A percentile compares a stretch with the other conserved stretches of the same genome.
These are phyloP conservation scores for Apantesis nais DNA, from an alignment of 2,888 invertebrate genomes.

Conservation along the genomic window DNA sequence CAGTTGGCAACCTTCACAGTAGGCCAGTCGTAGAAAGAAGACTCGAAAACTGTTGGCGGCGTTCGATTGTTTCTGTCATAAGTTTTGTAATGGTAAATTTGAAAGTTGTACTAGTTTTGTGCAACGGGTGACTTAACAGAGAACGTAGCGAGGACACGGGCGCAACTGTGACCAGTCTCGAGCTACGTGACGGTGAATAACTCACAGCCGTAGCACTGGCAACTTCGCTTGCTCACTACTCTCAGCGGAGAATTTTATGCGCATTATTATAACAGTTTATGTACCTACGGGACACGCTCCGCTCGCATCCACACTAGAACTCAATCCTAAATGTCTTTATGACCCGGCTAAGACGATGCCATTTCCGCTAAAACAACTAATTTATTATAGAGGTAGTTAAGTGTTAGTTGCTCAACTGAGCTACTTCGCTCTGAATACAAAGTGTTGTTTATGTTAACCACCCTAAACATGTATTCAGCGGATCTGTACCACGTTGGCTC, in stretches of 20 bases:
- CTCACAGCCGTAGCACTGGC: conserved; percentile 66
- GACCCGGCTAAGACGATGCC: conserved; percentile 61
- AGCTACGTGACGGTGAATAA: conserved; percentile 77
- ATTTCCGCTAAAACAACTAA: conserved; percentile 68
- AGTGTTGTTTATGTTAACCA: conserved; percentile 40
- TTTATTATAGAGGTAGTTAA: conserved; percentile 61
- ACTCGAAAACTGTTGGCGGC: conserved; percentile 31
- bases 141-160: conserved; percentile 41
- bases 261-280: conserved; percentile 71
- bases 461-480: neutral
- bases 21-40: conserved; percentile 30
- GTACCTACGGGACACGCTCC: conserved; percentile 51
- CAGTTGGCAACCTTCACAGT: conserved; percentile 25
- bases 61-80: conserved; percentile 47
- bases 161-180: conserved; percentile 51
- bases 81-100: conserved; percentile 39
- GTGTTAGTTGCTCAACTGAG: conserved; percentile 53
- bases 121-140: conserved; percentile 39
- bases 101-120: conserved; percentile 36
- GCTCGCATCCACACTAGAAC: conserved; percentile 55
- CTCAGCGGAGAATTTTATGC: conserved; percentile 71
- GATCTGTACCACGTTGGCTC: too few relatives aligned
- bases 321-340: conserved; percentile 72
- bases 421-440: conserved; percentile 52
- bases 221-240: conserved; percentile 68